Base-by-base conservation (phyloP, 2,888 invertebrate species). In the Drosophila kokeensis region DNA sequence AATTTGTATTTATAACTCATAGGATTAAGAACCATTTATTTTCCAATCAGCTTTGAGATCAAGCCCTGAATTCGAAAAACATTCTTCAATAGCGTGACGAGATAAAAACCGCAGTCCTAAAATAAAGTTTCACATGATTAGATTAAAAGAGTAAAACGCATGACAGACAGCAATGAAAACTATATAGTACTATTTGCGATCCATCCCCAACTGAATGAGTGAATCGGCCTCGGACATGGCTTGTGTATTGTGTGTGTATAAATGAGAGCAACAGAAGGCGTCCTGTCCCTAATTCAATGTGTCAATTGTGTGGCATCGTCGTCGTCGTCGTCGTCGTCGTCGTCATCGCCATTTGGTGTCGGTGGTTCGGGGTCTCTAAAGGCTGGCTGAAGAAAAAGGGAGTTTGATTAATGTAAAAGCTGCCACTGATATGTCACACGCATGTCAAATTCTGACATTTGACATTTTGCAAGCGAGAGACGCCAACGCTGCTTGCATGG, bases 371-470 rank as follows among this genome's bases (percentile, higher is more conserved):
- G 62, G 38, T 66, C 53, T 66, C 57, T 53, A 15, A 52, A 45
- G 34, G 42, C 59, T 45, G 74, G 74, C 68, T 72, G 78, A 81
- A 88, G 87, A 91, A 92, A 89, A 91, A 91, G 92, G 89, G 92
- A 92, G 92, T 93, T 93, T 93, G 93, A 93, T 93, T 93, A 93
- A 93, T 93, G 93, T 93, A 92, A 87, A 91, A 92, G 92, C 93
- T 93, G 93, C 93, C 93, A 93, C 93, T 93, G 93, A 93, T 93
- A 93, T 93, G 93, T 93, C 93, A 93, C 93, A 93, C 91, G 93
- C 93, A 93, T 92, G 93, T 93, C 93, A 93, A 93, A 92, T 91
- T 90, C 89, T 93, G 93, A 93, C 93, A 92, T 93, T 93, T 93
- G 93, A 93, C 93, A 93, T 93, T 93, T 92, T 90, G 86, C 84